phyloP scores from a whole-genome alignment of 2,888 invertebrate species.

The Rhodophaea formosa region DNA sequence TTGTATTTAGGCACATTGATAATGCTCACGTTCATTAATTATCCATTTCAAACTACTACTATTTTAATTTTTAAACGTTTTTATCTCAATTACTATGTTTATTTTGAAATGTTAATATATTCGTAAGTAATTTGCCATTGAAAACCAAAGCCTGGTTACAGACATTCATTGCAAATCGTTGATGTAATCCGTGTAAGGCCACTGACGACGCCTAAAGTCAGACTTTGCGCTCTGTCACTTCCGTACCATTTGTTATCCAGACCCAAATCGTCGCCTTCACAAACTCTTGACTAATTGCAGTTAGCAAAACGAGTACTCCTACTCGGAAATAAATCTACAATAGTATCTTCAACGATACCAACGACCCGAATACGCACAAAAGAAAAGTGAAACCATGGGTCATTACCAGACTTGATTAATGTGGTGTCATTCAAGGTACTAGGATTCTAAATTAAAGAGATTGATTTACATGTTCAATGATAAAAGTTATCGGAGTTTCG shows the following conservation, averaged over 20 bases:
- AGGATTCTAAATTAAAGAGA: conserved; percentile 41
- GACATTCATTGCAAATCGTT: conserved; percentile 38
- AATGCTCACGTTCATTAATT: too few species aligned
- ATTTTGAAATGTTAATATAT: background rate
- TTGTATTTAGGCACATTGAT: background rate
- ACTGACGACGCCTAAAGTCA: conserved; percentile 41
- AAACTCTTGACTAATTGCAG: conserved; percentile 37
- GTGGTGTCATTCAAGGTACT: conserved; percentile 43
- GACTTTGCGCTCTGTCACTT: conserved; percentile 45
- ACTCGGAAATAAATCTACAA: conserved; percentile 46
- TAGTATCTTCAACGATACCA: conserved; percentile 42
- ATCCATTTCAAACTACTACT: too few species aligned
- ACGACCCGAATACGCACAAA: conserved; percentile 42
- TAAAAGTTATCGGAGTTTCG: conserved; percentile 22
- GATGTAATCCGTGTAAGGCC: conserved; percentile 44
- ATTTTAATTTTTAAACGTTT: too few species aligned
- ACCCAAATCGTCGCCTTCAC: conserved; percentile 45
- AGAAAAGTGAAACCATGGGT: conserved; percentile 55
- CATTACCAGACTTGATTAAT: conserved; percentile 51
- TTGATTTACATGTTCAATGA: conserved; percentile 36
- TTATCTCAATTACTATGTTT: too few species aligned
- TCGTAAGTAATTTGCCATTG: conserved; percentile 1
- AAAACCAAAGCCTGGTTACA: conserved; percentile 21
- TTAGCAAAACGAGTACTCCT: conserved; percentile 38
- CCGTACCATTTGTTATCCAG: conserved; percentile 48